phyloP scores from a whole-genome alignment of 2,888 invertebrate species.

The Lasioglossum villosulum region DNA sequence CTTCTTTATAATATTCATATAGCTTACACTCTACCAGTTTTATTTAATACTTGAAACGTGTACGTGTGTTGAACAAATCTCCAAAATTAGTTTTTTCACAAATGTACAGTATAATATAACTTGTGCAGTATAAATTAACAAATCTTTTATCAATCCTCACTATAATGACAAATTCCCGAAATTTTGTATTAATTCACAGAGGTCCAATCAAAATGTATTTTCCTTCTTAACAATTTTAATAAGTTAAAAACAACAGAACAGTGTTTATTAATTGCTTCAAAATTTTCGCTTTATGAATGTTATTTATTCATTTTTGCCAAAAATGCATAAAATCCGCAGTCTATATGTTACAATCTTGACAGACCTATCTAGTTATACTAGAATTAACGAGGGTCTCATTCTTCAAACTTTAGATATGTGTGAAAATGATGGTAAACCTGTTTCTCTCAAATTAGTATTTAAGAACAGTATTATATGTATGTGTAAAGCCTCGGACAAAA shows the following conservation, averaged over 20 bases:
- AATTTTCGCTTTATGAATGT: not conserved
- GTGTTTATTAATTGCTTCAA: not conserved
- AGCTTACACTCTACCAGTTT: not conserved
- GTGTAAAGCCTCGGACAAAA: not conserved
- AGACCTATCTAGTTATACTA: no score
- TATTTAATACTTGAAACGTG: not conserved
- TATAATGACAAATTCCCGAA: not conserved
- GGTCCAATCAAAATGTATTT: no score
- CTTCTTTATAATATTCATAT: no score
- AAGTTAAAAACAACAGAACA: not conserved
- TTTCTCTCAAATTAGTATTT: not conserved
- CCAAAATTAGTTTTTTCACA: not conserved
- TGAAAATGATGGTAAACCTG: not conserved
- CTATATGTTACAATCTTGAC: no score
- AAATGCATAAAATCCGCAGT: not conserved
- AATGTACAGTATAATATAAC: no score
- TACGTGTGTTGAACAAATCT: no score
- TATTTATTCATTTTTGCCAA: not conserved
- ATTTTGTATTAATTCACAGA: not conserved
- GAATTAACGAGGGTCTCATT: no score
- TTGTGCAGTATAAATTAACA: not conserved
- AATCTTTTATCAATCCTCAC: not conserved
- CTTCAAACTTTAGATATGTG: no score
- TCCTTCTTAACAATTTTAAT: not conserved
- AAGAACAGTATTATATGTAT: not conserved